A percentile compares a stretch with the other conserved stretches of the same genome.
phyloP scores from a whole-genome alignment of 2,888 invertebrate species.

The Rhopalosiphum nymphaeae region DNA sequence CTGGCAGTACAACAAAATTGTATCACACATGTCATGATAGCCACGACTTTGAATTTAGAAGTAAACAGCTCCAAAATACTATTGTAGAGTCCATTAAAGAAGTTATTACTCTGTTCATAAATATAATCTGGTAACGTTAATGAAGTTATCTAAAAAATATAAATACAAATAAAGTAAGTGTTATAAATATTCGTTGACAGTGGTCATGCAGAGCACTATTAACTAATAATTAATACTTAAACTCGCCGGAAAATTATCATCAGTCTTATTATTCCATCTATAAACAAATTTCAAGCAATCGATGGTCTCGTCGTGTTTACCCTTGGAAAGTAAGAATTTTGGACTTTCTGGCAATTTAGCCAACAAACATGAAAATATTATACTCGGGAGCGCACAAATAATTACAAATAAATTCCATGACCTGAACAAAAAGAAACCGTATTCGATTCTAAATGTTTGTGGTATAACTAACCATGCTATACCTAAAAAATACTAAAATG shows the following conservation, averaged over 20 bases:
- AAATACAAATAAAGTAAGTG: neutral
- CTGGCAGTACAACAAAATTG: conserved; percentile 54
- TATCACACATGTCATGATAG: conserved; percentile 44
- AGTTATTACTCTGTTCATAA: neutral
- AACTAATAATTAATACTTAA: neutral
- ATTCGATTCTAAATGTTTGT: conserved; percentile 75
- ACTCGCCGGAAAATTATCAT: conserved; percentile 50
- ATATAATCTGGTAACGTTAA: conserved; percentile 19
- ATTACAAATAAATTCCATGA: conserved; percentile 87
- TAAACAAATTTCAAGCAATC: conserved; percentile 72
- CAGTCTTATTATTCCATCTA: conserved; percentile 46
- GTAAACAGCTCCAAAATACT: conserved; percentile 27
- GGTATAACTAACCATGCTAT: conserved; percentile 86
- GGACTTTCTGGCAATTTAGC: conserved; percentile 85
- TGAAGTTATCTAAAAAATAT: neutral
- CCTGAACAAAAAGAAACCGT: conserved; percentile 76
- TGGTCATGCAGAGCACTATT: neutral
- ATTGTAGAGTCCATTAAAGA: conserved; percentile 27
- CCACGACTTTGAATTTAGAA: conserved; percentile 29
- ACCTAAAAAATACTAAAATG: conserved; percentile 72
- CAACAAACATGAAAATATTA: conserved; percentile 78
- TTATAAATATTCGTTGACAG: neutral
- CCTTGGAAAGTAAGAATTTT: conserved; percentile 84
- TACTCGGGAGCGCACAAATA: conserved; percentile 80
- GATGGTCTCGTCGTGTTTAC: conserved; percentile 82